Base-by-base conservation (phyloP, 2,113 vertebrate species). In the Coregonus clupeaformis region DNA sequence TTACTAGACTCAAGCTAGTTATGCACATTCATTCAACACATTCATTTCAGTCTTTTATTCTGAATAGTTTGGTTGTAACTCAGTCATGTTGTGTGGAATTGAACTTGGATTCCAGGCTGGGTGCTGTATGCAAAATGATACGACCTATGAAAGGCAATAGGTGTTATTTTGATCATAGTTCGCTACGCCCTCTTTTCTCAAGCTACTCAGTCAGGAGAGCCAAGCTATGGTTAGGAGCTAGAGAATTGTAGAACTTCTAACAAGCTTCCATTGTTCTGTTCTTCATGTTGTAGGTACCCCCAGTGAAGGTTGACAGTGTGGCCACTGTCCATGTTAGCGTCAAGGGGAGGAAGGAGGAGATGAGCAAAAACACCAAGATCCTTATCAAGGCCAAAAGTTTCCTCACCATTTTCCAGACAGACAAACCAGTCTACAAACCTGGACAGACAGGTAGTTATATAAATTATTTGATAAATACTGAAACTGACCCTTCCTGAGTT, bases 381-480 rank as follows among this genome's bases (percentile, higher is more conserved):
- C 59, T 87, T 18, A 89, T 93, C 1, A 59, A 22, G 16, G 87
- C 87, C 4, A 55, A 82, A 0, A 6, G 36, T 20, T 84, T 81
- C 3, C 79, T 92, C 47, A 75, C 80, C 36, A 55, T 93, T 55
- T 27, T 94, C 63, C 85, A 89, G 67, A 90, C 91, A 1, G 91
- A 93, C 68, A 93, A 91, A 77, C 91, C 93, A 0, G 76, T 93
- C 87, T 94, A 93, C 85, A 94, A 93, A 74, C 91, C 91, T 4
- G 92, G 92, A 65, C 91, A 93, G 79, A 88, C 79, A 0, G 84
- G 92, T 93, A 77, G 66, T 82, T 73, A 9, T 42, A 6, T 5
- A 0, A 3, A 55, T 18, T 66, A 30, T 49, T 12, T 49, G 12
- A 49, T 16, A 0, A 16, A 49, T 2, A 49, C 47, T 14, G 47